phyloP scores from a whole-genome alignment of 2,888 invertebrate genomes.

The Boloria selene region DNA sequence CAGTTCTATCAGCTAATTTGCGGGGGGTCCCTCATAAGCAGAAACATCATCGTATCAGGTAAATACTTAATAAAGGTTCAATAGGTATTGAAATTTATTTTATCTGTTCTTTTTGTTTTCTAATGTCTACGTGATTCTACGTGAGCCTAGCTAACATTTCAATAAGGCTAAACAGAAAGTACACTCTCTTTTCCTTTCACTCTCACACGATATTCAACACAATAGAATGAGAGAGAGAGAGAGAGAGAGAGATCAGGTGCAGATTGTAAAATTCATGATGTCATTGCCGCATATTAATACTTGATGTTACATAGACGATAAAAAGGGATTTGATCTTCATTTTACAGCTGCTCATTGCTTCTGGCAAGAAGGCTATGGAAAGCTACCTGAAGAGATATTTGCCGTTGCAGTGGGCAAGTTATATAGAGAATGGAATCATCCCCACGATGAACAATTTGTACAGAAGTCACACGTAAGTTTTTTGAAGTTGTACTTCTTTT shows the following conservation, averaged over 20 bases:
- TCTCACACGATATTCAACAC: no score
- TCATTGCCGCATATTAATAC: no score
- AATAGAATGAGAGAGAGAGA: no score
- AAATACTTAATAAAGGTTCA: background rate
- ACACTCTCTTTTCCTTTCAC: no score
- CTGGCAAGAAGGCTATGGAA: conserved; percentile 48
- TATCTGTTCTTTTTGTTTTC: background rate
- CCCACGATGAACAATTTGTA: conserved; percentile 41
- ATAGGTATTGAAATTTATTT: background rate
- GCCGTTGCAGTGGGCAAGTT: conserved; percentile 62
- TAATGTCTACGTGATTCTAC: no score
- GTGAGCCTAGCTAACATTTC: background rate
- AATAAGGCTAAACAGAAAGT: no score
- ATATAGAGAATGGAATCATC: conserved; percentile 55
- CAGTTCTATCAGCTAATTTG: conserved; percentile 73
- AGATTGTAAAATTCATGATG: no score
- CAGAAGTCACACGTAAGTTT: conserved; percentile 60
- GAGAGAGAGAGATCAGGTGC: no score
- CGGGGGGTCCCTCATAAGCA: conserved; percentile 77
- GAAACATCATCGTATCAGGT: conserved; percentile 60
- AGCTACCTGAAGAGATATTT: conserved; percentile 47
- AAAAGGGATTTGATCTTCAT: background rate
- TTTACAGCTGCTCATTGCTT: conserved; percentile 65
- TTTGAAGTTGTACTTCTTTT: no score
- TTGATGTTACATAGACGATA: no score